A percentile compares a stretch with the other conserved stretches of the same genome.
These are phyloP conservation scores for Mustelus asterias DNA, from an alignment of 2,113 vertebrate genomes.

Conservation along the genomic window DNA sequence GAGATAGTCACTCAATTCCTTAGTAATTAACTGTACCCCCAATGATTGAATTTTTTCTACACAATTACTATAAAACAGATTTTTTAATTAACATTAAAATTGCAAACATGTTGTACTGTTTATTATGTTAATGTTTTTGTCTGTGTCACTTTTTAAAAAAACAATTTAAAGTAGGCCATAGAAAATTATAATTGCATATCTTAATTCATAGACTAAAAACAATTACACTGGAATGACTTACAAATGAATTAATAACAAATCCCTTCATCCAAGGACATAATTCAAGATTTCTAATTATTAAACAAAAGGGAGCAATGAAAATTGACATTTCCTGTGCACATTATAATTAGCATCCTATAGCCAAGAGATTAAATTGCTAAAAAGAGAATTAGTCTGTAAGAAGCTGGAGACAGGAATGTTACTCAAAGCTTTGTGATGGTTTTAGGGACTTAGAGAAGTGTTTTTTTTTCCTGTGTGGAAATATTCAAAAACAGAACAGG, in stretches of 20 bases:
- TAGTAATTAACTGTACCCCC: conserved; percentile 16
- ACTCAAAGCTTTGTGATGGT: conserved; percentile 15
- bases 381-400: conserved; percentile 33
- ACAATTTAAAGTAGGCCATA: conserved; percentile 27
- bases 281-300: conserved; percentile 39
- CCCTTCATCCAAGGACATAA: conserved; percentile 35
- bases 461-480: not conserved
- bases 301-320: conserved; percentile 40
- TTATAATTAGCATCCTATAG: conserved; percentile 30
- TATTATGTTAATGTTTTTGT: conserved; percentile 26
- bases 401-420: conserved; percentile 27
- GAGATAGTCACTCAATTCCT: not conserved
- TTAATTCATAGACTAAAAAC: conserved; percentile 30
- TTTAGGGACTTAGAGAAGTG: not conserved
- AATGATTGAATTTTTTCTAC: not conserved
- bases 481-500: not conserved
- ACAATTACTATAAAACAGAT: conserved; percentile 27
- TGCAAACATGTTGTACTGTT: conserved; percentile 27
- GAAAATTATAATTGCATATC: conserved; percentile 32
- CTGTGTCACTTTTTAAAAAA: conserved; percentile 20
- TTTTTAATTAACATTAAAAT: conserved; percentile 35
- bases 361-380: conserved; percentile 39
- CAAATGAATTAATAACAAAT: conserved; percentile 36
- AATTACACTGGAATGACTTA: conserved; percentile 30
- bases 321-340: conserved; percentile 37